Evolutionary conservation across 2,113 vertebrate species (phyloP).

Genomic region (Rissa tridactyla): DNA sequence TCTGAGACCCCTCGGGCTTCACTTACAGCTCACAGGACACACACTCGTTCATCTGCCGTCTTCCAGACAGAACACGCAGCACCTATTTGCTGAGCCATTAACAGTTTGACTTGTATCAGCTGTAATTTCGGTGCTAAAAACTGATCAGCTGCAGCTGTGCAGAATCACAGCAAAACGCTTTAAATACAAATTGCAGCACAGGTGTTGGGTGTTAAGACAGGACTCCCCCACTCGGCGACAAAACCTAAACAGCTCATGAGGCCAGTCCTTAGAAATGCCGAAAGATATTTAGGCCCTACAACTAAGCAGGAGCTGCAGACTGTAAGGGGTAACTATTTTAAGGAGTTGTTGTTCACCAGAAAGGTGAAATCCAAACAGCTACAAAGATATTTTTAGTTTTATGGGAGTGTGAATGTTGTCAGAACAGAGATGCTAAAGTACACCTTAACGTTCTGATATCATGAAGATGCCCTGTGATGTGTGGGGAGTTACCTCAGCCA

Average conservation of each 20-base stretch:
- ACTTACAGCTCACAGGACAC: not conserved
- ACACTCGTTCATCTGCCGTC: accelerated
- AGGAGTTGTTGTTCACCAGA: not conserved
- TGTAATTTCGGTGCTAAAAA: not conserved
- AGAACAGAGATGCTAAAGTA: not conserved
- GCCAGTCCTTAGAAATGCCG: not conserved
- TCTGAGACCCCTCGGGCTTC: not conserved
- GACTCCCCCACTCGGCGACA: too few relatives aligned
- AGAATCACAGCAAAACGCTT: not conserved
- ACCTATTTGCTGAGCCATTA: not conserved
- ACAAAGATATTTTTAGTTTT: not conserved
- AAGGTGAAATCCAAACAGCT: not conserved
- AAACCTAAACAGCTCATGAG: accelerated
- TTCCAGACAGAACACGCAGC: not conserved
- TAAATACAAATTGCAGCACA: not conserved
- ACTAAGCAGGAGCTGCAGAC: not conserved
- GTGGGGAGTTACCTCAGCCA: not conserved
- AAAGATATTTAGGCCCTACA: not conserved
- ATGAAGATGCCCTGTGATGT: accelerated
- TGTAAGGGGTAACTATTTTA: accelerated
- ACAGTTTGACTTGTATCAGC: not conserved
- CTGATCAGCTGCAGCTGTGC: not conserved
- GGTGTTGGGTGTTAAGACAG: not conserved
- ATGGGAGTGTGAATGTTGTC: not conserved
- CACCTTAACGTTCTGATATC: not conserved